Evolutionary conservation across 2,888 invertebrate species (phyloP).

Genomic region (Scaptomyza polygonia): DNA sequence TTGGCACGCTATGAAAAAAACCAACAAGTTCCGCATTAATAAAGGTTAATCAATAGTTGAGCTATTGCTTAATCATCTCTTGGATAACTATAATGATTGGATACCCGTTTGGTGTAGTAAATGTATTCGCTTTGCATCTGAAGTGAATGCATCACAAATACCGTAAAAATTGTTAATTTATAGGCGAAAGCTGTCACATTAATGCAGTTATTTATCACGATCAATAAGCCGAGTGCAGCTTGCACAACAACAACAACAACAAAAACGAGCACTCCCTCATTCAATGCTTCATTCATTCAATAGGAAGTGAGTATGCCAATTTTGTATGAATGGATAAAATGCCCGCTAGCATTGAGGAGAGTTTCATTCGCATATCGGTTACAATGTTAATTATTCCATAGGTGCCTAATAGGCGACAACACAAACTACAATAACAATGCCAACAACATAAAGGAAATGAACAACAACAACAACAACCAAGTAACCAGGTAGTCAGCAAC

Average conservation of each 20-base stretch:
- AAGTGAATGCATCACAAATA: constrained; percentile 16
- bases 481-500: constrained; percentile 32
- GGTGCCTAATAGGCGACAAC: constrained; percentile 63
- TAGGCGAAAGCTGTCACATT: constrained; percentile 70
- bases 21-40: constrained; percentile 27
- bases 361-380: constrained; percentile 62
- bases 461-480: constrained; percentile 45
- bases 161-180: constrained; percentile 63
- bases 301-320: constrained; percentile 70
- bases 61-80: constrained; percentile 38
- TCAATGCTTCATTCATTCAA: constrained; percentile 47
- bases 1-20: not conserved
- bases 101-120: constrained; percentile 23
- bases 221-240: constrained; percentile 47
- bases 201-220: constrained; percentile 77
- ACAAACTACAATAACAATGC: constrained; percentile 24
- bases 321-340: constrained; percentile 30
- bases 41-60: constrained; percentile 35
- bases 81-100: constrained; percentile 13
- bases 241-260: constrained; percentile 11
- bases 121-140: constrained; percentile 1
- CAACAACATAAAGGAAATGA: constrained; percentile 53
- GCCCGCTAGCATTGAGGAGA: constrained; percentile 14
- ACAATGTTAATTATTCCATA: constrained; percentile 73
- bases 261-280: constrained; percentile 43